Percentiles rank a stretch among this genome's conserved stretches.
phyloP scores from a whole-genome alignment of 92 coral and sea anemone species.

The Hydrozoanthus gracilis region DNA sequence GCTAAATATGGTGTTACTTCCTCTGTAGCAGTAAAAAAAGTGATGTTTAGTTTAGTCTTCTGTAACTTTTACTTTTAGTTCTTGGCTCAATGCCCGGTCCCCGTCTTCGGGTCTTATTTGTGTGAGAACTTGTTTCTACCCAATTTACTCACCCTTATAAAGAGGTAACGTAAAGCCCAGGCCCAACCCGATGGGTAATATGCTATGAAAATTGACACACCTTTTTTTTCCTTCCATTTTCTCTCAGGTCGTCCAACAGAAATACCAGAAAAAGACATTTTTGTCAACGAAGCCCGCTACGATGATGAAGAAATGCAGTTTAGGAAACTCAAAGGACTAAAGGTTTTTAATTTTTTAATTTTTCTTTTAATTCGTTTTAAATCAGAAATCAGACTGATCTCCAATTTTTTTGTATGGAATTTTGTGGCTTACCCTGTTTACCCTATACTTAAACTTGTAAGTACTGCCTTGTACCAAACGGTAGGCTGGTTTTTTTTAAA shows the following conservation, averaged over 20 bases:
- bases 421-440: background rate
- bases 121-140: too few relatives aligned
- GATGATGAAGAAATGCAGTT: slow-evolving; percentile 99
- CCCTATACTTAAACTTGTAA: background rate
- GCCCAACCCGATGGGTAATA: too few relatives aligned
- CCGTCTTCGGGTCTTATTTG: too few relatives aligned
- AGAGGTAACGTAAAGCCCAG: too few relatives aligned
- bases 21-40: too few relatives aligned
- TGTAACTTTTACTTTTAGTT: too few relatives aligned
- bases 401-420: background rate
- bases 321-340: slow-evolving; percentile 96
- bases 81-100: too few relatives aligned
- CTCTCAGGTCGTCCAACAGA: slow-evolving; percentile 95
- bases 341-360: slow-evolving; percentile 59
- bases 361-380: background rate
- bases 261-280: slow-evolving; percentile 92
- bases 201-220: too few relatives aligned
- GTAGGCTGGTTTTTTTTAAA: too few relatives aligned
- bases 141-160: too few relatives aligned
- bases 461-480: background rate
- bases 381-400: background rate
- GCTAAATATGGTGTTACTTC: too few relatives aligned
- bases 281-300: slow-evolving; percentile 92
- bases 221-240: background rate
- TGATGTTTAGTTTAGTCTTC: too few relatives aligned